A percentile compares a stretch with the other conserved stretches of the same genome.
Conservation (phyloP, 2,797 vertebrate species). For the Anolis apletophallus region DNA sequence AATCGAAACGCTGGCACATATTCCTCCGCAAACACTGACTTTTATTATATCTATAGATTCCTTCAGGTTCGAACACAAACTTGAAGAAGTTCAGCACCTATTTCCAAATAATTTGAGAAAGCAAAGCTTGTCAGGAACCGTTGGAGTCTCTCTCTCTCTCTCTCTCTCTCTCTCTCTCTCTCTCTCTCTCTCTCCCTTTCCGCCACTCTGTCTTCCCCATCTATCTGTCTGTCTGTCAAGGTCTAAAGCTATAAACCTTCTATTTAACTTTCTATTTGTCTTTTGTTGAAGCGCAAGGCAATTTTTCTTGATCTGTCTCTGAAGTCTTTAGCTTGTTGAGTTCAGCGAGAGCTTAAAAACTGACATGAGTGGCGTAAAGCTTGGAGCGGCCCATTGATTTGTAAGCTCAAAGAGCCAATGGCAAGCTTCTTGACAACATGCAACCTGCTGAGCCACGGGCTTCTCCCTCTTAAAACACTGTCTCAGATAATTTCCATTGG, state of each 20-base stretch:
- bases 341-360: slow-evolving; percentile 63
- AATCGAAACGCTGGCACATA: too few species aligned
- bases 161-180: too few species aligned
- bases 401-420: slow-evolving; percentile 59
- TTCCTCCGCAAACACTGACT: too few species aligned
- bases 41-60: too few species aligned
- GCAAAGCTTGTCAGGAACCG: not conserved
- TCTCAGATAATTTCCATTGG: slow-evolving; percentile 57
- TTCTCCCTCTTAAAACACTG: slow-evolving; percentile 33
- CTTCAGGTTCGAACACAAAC: slow-evolving; percentile 18
- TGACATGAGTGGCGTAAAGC: slow-evolving; percentile 54
- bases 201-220: too few species aligned
- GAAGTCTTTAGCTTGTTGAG: slow-evolving; percentile 58
- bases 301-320: slow-evolving; percentile 60
- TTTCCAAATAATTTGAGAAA: not conserved
- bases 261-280: slow-evolving; percentile 42
- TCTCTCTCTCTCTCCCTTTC: too few species aligned
- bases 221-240: not conserved
- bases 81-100: not conserved
- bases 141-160: too few species aligned
- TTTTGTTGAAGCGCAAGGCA: slow-evolving; percentile 43
- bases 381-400: slow-evolving; percentile 67
- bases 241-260: not conserved
- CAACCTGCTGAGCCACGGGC: slow-evolving; percentile 43
- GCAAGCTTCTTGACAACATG: slow-evolving; percentile 60